These are phyloP conservation scores for Cerceris ruficornis DNA, from an alignment of 2,888 invertebrate genomes.

Conservation along the genomic window DNA sequence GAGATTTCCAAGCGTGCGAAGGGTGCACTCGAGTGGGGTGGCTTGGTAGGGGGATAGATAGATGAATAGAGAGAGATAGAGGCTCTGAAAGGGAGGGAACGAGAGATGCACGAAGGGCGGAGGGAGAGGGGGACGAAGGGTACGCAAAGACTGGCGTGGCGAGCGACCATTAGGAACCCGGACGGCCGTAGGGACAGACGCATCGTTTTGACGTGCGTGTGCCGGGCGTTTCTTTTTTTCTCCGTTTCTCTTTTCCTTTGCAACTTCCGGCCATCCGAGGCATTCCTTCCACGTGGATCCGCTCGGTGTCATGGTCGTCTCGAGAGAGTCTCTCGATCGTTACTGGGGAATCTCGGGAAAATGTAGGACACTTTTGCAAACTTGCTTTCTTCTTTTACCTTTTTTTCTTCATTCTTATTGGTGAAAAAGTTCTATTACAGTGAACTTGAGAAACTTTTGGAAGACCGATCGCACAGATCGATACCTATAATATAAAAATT, in stretches of 20 bases:
- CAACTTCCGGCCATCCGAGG: constrained; percentile 29
- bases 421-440: background rate
- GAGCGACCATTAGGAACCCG: constrained; percentile 76
- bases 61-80: constrained; percentile 53
- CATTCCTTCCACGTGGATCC: constrained; percentile 32
- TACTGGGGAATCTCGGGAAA: constrained; percentile 58
- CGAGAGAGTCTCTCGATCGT: constrained; percentile 51
- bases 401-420: too few species aligned
- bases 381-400: background rate
- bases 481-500: too few species aligned
- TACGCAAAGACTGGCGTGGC: constrained; percentile 65
- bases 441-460: too few species aligned
- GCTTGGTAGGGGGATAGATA: constrained; percentile 45
- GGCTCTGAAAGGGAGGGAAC: constrained; percentile 17
- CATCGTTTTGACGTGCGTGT: constrained; percentile 69
- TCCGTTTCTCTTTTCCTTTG: constrained; percentile 20
- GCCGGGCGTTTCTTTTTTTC: constrained; percentile 33
- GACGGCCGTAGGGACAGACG: constrained; percentile 73
- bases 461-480: too few species aligned
- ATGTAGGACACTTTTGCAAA: constrained; percentile 57
- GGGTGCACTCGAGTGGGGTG: constrained; percentile 52
- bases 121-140: constrained; percentile 41
- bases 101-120: constrained; percentile 11
- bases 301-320: constrained; percentile 59
- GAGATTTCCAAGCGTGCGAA: constrained; percentile 45